Percentiles rank a stretch among this genome's conserved stretches.
Conservation (phyloP, 2,113 vertebrate genomes). For the Heptranchias perlo region DNA sequence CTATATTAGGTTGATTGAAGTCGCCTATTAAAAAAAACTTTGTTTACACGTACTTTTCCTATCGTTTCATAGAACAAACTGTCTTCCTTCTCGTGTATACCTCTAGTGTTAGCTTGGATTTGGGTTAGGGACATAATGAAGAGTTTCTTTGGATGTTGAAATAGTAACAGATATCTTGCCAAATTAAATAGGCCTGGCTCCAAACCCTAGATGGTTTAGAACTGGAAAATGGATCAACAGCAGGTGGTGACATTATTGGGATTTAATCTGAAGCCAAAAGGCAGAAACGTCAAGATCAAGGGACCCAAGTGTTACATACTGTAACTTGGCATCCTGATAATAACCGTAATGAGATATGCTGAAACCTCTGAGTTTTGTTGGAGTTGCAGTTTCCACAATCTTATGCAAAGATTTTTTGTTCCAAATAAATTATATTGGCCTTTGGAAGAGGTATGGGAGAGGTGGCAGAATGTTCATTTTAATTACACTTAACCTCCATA, state of each 20-base stretch:
- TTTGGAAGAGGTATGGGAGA: not conserved
- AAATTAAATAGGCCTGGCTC: not conserved
- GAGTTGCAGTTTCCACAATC: not conserved
- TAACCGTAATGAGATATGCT: not conserved
- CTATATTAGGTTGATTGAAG: not conserved
- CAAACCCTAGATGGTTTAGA: not conserved
- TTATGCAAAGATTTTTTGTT: not conserved
- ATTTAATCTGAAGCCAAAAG: conserved; percentile 5
- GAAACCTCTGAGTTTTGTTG: not conserved
- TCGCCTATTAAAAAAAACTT: not conserved
- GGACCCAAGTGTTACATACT: not conserved
- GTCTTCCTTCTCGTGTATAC: not conserved
- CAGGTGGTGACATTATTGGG: not conserved
- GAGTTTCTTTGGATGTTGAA: not conserved
- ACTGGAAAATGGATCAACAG: not conserved
- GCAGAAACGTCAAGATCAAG: not conserved
- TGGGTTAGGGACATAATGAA: not conserved
- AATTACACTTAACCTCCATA: not conserved
- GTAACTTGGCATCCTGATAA: not conserved
- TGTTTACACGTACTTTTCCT: not conserved
- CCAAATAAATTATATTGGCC: not conserved
- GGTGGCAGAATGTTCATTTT: not conserved
- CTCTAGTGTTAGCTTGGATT: not conserved
- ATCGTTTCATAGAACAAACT: not conserved
- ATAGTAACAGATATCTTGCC: not conserved